Conservation (phyloP, 2,113 vertebrate genomes). For the Vombatus ursinus region DNA sequence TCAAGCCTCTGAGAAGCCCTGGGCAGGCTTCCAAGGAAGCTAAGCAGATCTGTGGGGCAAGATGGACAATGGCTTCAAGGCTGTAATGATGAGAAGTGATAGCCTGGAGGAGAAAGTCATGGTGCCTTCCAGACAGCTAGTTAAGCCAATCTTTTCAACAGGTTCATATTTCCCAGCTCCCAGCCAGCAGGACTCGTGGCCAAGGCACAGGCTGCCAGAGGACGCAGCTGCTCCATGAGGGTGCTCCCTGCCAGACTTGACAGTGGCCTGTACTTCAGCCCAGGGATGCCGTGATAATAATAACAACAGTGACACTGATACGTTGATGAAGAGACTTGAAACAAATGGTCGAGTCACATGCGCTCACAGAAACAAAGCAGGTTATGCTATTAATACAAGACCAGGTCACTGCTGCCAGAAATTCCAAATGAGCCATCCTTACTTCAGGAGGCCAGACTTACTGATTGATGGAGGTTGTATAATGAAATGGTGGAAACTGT, state of each 20-base stretch:
- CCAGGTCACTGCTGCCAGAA: neutral
- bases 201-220: conserved; percentile 16
- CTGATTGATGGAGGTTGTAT: neutral
- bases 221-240: neutral
- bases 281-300: neutral
- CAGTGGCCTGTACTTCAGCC: neutral
- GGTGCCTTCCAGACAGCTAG: conserved; percentile 5
- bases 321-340: neutral
- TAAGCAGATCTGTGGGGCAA: neutral
- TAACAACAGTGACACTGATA: neutral
- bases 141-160: conserved; percentile 33
- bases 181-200: neutral
- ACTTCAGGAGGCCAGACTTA: neutral
- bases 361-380: neutral
- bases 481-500: neutral
- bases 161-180: neutral
- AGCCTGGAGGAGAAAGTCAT: neutral
- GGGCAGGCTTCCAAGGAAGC: neutral
- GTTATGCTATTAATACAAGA: neutral
- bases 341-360: neutral
- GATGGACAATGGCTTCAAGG: neutral
- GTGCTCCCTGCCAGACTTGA: neutral
- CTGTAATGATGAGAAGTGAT: neutral
- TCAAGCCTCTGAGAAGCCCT: neutral
- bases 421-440: neutral